A percentile compares a stretch with the other conserved stretches of the same genome.
phyloP scores from a whole-genome alignment of 2,888 invertebrate species.

The Limenitis camilla region DNA sequence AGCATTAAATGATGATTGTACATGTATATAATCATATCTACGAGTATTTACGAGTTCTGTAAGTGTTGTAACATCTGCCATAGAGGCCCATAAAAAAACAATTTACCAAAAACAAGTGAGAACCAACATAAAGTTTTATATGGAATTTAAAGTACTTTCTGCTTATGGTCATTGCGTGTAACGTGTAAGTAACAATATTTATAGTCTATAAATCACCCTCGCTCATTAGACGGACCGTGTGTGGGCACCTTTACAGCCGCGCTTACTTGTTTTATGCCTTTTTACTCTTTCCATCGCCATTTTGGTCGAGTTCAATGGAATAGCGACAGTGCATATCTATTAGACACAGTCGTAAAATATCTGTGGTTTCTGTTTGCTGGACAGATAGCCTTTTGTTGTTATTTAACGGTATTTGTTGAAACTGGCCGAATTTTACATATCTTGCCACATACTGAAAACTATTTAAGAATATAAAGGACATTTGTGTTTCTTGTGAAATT shows the following conservation, averaged over 20 bases:
- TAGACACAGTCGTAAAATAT: slow-evolving; percentile 22
- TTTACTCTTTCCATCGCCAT: slow-evolving; percentile 37
- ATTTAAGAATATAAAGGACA: no score
- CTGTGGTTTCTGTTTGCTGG: slow-evolving; percentile 14
- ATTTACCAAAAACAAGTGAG: no score
- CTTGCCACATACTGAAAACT: no score
- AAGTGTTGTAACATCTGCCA: no score
- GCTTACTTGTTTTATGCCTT: slow-evolving; percentile 33
- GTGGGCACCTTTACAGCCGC: slow-evolving; percentile 63
- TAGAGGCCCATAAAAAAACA: no score
- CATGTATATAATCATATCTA: no score
- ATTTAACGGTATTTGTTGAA: no score
- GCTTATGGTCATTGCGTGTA: slow-evolving; percentile 47
- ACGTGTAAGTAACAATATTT: slow-evolving; percentile 60
- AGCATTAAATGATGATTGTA: no score
- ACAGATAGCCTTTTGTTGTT: no score
- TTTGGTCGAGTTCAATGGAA: slow-evolving; percentile 38
- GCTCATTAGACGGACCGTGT: slow-evolving; percentile 59
- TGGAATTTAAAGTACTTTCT: slow-evolving; percentile 21
- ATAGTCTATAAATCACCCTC: slow-evolving; percentile 56
- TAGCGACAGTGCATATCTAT: slow-evolving; percentile 20
- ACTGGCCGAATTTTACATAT: no score
- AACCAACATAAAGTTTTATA: background rate
- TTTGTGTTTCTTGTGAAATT: no score
- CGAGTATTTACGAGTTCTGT: no score